Evolutionary conservation across 2,797 vertebrate species (phyloP), one percentile per base, ranked within the genome.

Genomic region (Allobates femoralis): DNA sequence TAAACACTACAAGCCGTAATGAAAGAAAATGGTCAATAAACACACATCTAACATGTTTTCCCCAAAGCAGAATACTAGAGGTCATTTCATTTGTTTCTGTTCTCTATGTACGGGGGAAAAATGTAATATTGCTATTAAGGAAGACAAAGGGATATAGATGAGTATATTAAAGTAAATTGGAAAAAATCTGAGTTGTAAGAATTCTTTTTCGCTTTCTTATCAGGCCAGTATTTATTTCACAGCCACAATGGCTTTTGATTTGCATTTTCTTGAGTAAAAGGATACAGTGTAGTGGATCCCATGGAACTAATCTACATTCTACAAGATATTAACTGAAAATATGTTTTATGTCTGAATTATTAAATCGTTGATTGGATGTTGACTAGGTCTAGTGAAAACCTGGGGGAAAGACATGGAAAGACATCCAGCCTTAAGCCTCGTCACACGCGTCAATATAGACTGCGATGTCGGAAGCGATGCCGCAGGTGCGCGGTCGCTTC

Each of bases 21-120:
- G 79, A 88, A 81, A 81, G 71, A 80, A 85, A 85, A 85, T 81
- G 67, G 21, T 58, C 71, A 60, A 69, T 88, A 58, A 85, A 88
- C 82, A 88, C 77, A 75, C 78, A 81, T 81, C 81, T 66, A 85
- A 53, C 77, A 76, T 66, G 41, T 83, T 50, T 84, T 67, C 34
- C 86, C 81, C 58, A 53, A 60, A 81, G 79, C 64, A 60, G 28
- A 41, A 55, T 56, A 56, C 87, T 75, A 46, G 87, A 58, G 87
- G 87, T 88, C 83, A 85, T 85, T 62, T 37, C 66, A 80, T 51
- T 58, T 34, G 86, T 30, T 71, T 23, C 60, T 34, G 51, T 79
- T 74, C 28, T 34, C 74, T 41, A 58, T 41, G 21, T 58, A 66
- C 51, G 23, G 51, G 23, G 10, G 3, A 28, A 37, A 56, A 53